phyloP scores from a whole-genome alignment of 1,140 invertebrate species.

The Drosophila ohnishii region DNA sequence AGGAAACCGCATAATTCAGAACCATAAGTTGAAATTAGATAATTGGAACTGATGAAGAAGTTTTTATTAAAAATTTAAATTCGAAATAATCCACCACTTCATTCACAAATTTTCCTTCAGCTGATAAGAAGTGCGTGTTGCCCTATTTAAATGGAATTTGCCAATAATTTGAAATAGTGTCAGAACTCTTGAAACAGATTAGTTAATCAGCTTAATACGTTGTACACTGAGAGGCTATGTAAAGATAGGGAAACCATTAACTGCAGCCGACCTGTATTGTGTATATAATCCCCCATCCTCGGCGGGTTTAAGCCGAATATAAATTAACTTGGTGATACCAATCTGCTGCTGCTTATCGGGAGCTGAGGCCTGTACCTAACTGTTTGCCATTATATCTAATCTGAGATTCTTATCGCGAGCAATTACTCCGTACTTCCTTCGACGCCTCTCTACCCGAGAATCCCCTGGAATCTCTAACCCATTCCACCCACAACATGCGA shows the following conservation, averaged over 20 bases:
- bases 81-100: neutral
- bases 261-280: neutral
- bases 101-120: conserved; percentile 18
- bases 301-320: conserved; percentile 8
- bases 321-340: conserved; percentile 37
- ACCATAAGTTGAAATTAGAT: neutral
- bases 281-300: neutral
- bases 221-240: neutral
- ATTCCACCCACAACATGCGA: conserved; percentile 9
- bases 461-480: neutral
- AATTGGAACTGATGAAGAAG: neutral
- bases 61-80: neutral
- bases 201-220: conserved; percentile 1
- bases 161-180: conserved; percentile 15
- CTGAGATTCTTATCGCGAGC: conserved; percentile 55
- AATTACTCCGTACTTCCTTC: conserved; percentile 51
- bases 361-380: conserved; percentile 30
- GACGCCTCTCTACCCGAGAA: neutral
- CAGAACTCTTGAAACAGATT: neutral
- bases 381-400: conserved; percentile 65
- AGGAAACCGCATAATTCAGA: neutral
- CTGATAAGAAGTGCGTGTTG: conserved; percentile 10
- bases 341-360: conserved; percentile 47
- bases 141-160: conserved; percentile 7
- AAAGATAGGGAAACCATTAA: conserved; percentile 1